Conservation (phyloP, 2,888 invertebrate species). For the Buathra laborator region DNA sequence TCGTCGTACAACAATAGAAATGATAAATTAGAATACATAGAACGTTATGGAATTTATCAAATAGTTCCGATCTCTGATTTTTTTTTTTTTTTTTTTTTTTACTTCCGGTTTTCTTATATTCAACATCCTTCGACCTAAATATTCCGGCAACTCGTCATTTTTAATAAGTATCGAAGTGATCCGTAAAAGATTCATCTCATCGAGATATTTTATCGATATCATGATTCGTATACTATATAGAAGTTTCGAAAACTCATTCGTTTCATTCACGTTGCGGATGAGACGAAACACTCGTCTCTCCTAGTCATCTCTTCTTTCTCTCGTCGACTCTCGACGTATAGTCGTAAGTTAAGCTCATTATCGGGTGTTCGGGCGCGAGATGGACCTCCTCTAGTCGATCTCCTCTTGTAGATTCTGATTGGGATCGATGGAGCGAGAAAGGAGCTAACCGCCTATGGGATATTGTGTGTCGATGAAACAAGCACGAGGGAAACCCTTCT, state of each 20-base stretch:
- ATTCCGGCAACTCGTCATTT: not conserved
- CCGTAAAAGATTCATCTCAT: not conserved
- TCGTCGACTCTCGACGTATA: slow-evolving; percentile 68
- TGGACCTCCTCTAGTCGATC: slow-evolving; percentile 53
- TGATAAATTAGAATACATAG: too few relatives aligned
- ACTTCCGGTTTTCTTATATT: not conserved
- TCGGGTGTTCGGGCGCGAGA: slow-evolving; percentile 69
- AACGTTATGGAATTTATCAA: too few relatives aligned
- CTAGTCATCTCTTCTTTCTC: slow-evolving; percentile 25
- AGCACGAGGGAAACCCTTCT: slow-evolving; percentile 57
- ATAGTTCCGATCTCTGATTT: too few relatives aligned
- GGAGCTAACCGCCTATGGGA: slow-evolving; percentile 82
- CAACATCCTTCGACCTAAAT: not conserved
- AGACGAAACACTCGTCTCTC: slow-evolving; percentile 33
- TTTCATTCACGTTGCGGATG: slow-evolving; percentile 6
- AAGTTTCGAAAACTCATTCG: not conserved
- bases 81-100: not conserved
- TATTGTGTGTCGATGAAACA: slow-evolving; percentile 80
- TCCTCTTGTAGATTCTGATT: slow-evolving; percentile 77
- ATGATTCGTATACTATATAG: not conserved
- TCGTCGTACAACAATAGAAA: not conserved
- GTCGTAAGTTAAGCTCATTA: slow-evolving; percentile 74
- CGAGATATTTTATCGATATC: slow-evolving; percentile 2
- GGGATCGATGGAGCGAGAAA: slow-evolving; percentile 81
- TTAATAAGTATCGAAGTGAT: not conserved